Evolutionary conservation across 2,888 invertebrate genomes (phyloP).

Genomic region (Patella pellucida): DNA sequence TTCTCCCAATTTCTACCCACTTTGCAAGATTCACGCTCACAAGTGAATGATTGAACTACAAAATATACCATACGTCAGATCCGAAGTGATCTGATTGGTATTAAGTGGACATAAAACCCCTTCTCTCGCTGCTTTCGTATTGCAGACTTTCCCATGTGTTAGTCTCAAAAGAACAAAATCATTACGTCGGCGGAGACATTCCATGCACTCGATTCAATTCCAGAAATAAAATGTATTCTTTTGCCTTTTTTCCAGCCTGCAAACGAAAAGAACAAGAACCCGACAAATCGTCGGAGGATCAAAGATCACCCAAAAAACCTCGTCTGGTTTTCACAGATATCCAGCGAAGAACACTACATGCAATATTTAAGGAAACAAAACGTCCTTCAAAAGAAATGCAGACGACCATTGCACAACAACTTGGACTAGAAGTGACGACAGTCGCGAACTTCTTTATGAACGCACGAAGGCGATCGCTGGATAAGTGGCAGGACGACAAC

Average conservation of each 20-base stretch:
- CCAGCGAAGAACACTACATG: slow-evolving; percentile 99
- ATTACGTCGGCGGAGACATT: too few relatives aligned
- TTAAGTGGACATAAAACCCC: too few relatives aligned
- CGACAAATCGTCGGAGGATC: slow-evolving; percentile 61
- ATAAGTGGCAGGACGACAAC: slow-evolving; percentile 95
- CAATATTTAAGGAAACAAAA: slow-evolving; percentile 99
- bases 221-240: slow-evolving; percentile 9
- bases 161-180: too few relatives aligned
- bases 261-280: slow-evolving; percentile 72
- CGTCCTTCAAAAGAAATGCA: slow-evolving; percentile 99
- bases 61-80: too few relatives aligned
- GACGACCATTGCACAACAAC: slow-evolving; percentile 96
- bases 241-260: slow-evolving; percentile 79
- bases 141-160: too few relatives aligned
- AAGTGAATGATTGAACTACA: too few relatives aligned
- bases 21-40: too few relatives aligned
- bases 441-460: slow-evolving; percentile 99
- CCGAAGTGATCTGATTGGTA: too few relatives aligned
- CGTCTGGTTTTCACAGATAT: slow-evolving; percentile 99
- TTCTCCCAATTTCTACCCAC: too few relatives aligned
- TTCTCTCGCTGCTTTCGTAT: too few relatives aligned
- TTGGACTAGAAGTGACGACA: slow-evolving; percentile 96
- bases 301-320: slow-evolving; percentile 93
- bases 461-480: slow-evolving; percentile 88
- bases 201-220: background rate